Percentiles rank a stretch among this genome's conserved stretches.
Conservation (phyloP, 1,140 invertebrate species). For the Panagrolaimus sp. region DNA sequence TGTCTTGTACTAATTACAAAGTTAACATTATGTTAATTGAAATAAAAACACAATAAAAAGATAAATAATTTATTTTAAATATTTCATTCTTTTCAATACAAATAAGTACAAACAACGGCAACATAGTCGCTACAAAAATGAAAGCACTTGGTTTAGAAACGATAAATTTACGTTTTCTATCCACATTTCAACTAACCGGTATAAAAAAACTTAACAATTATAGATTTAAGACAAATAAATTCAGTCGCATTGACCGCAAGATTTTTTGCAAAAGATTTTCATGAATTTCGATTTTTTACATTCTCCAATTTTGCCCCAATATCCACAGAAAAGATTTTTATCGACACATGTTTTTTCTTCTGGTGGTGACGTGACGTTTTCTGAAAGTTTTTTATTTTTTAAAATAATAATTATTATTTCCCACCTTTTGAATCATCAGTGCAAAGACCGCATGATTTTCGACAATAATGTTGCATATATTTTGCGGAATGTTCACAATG, state of each 20-base stretch:
- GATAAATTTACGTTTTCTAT: too few species aligned
- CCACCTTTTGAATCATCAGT: slow-evolving; percentile 20
- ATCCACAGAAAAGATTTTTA: slow-evolving; percentile 58
- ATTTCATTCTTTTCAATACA: too few species aligned
- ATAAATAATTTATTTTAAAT: too few species aligned
- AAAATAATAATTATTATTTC: background rate
- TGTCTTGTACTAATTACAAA: too few species aligned
- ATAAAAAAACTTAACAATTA: too few species aligned
- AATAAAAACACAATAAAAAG: too few species aligned
- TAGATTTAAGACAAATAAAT: too few species aligned
- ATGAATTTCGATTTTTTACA: slow-evolving; percentile 58
- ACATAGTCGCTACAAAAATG: too few species aligned
- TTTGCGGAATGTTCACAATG: slow-evolving; percentile 57
- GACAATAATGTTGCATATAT: slow-evolving; percentile 58
- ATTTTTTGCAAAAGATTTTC: slow-evolving; percentile 58
- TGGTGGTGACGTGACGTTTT: background rate
- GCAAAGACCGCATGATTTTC: slow-evolving; percentile 55
- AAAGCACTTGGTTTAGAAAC: too few species aligned
- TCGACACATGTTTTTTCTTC: slow-evolving; percentile 36
- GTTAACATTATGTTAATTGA: too few species aligned
- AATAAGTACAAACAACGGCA: too few species aligned
- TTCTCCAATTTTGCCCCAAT: slow-evolving; percentile 59
- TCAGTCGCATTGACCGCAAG: slow-evolving; percentile 44
- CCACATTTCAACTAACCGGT: too few species aligned
- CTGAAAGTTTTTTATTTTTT: background rate